Percentiles rank a stretch among this genome's conserved stretches.
Conservation (phyloP, 2,888 invertebrate species). For the Ochropleura leucogaster region DNA sequence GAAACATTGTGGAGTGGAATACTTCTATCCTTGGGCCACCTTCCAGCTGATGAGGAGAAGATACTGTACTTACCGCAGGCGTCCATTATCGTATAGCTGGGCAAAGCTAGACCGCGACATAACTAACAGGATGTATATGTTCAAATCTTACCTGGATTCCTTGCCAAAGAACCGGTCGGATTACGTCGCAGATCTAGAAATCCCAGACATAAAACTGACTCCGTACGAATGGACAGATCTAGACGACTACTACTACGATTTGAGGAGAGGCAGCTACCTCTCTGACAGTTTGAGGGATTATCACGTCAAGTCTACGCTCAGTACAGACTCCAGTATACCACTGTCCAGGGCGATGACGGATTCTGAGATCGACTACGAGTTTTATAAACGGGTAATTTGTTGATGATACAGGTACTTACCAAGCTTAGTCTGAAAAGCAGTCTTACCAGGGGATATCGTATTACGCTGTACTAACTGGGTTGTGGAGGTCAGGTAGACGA, state of each 20-base stretch:
- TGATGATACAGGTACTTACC: background rate
- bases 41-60: conserved; percentile 19
- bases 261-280: conserved; percentile 73
- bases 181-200: conserved; percentile 81
- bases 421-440: background rate
- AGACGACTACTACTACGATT: conserved; percentile 69
- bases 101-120: conserved; percentile 35
- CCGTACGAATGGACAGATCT: conserved; percentile 79
- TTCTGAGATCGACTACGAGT: conserved; percentile 84
- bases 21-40: background rate
- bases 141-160: conserved; percentile 75
- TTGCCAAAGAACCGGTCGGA: conserved; percentile 81
- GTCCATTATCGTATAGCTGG: conserved; percentile 23
- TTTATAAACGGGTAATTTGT: conserved; percentile 76
- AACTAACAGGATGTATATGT: conserved; percentile 78
- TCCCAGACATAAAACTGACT: conserved; percentile 77
- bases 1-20: background rate
- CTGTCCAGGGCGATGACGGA: conserved; percentile 86
- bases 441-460: no score
- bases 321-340: conserved; percentile 80
- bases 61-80: conserved; percentile 1
- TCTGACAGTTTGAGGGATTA: conserved; percentile 70
- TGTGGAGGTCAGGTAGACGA: no score
- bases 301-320: conserved; percentile 69
- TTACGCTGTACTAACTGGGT: no score